phyloP scores from a whole-genome alignment of 2,797 vertebrate genomes.

The Phrynocephalus vlangalii region DNA sequence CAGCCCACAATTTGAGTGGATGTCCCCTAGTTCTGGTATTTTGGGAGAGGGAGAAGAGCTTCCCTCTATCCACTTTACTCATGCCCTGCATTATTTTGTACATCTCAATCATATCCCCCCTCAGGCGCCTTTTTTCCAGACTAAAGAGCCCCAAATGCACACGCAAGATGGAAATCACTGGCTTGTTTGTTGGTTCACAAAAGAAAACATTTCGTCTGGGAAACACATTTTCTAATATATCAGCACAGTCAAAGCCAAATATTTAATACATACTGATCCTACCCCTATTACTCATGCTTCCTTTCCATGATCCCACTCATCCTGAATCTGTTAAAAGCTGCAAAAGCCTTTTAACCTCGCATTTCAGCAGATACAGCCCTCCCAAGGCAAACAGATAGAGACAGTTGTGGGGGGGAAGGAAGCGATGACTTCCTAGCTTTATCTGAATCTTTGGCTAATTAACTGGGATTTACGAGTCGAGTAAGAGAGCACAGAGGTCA shows the following conservation, averaged over 20 bases:
- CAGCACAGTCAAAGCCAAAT: slow-evolving; percentile 25
- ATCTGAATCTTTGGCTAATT: background rate
- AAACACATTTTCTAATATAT: slow-evolving; percentile 32
- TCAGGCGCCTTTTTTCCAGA: no score
- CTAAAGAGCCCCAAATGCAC: background rate
- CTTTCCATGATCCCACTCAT: slow-evolving; percentile 47
- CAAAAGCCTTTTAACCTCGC: slow-evolving; percentile 43
- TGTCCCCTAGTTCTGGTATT: no score
- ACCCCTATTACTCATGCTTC: slow-evolving; percentile 33
- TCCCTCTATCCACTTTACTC: no score
- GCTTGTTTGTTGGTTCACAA: slow-evolving; percentile 26
- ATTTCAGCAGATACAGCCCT: background rate
- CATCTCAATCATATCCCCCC: no score
- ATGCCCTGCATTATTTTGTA: no score
- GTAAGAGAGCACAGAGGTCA: background rate
- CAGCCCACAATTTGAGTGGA: no score
- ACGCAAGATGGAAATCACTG: background rate
- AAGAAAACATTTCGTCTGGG: slow-evolving; percentile 35
- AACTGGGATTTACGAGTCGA: background rate
- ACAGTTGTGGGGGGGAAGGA: background rate
- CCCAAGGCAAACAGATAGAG: slow-evolving; percentile 23
- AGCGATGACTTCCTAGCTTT: background rate
- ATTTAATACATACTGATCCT: slow-evolving; percentile 23
- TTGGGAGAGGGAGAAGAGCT: no score
- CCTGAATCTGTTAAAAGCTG: background rate